Evolutionary conservation across 2,888 invertebrate genomes (phyloP).

Genomic region (Teleiodes luculella): DNA sequence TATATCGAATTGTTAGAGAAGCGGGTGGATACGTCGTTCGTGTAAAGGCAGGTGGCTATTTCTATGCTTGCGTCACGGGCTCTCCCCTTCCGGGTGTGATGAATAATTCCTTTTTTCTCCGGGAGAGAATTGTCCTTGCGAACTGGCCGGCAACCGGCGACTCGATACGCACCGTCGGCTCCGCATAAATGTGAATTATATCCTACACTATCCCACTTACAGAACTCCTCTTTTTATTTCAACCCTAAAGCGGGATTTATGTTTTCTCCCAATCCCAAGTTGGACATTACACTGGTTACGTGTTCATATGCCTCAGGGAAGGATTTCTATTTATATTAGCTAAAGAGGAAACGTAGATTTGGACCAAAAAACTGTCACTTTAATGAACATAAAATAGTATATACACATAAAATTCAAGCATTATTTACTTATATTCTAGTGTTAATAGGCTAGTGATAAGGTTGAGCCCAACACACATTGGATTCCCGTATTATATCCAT

Average conservation of each 20-base stretch:
- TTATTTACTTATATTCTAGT: too few species aligned
- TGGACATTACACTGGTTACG: conserved; percentile 52
- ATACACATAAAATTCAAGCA: too few species aligned
- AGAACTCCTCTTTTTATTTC: conserved; percentile 69
- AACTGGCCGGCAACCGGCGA: conserved; percentile 58
- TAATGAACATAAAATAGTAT: too few species aligned
- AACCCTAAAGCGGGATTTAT: conserved; percentile 65
- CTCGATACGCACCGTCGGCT: conserved; percentile 73
- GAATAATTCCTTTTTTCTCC: conserved; percentile 77
- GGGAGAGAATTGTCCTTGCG: conserved; percentile 72
- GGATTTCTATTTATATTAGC: conserved; percentile 15
- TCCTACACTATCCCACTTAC: conserved; percentile 70
- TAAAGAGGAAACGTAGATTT: neutral
- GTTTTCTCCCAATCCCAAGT: conserved; percentile 46
- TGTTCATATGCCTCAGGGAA: conserved; percentile 37
- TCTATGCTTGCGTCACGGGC: conserved; percentile 75
- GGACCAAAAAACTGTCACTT: too few species aligned
- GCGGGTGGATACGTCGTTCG: conserved; percentile 41
- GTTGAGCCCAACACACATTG: too few species aligned
- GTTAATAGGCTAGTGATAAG: too few species aligned
- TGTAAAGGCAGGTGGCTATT: conserved; percentile 58
- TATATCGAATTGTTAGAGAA: conserved; percentile 18
- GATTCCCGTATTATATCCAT: too few species aligned
- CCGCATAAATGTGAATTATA: conserved; percentile 76
- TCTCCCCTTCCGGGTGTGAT: conserved; percentile 80